Percentiles rank a stretch among this genome's conserved stretches.
These are phyloP conservation scores for Ibycter americanus DNA, from an alignment of 2,797 vertebrate species.

Conservation along the genomic window DNA sequence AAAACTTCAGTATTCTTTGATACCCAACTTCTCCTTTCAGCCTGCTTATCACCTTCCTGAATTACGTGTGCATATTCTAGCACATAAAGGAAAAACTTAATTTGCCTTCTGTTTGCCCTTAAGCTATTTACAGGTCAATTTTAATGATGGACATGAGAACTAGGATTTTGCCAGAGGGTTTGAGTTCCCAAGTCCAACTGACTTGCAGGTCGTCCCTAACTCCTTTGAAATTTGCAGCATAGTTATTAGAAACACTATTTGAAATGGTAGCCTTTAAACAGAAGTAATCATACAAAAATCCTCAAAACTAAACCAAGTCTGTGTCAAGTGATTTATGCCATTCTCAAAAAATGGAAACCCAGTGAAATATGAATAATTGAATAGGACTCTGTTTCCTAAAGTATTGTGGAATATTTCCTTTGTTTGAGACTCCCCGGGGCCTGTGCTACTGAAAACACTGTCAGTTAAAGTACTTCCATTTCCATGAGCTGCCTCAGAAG, in stretches of 20 bases:
- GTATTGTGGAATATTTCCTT: slow-evolving; percentile 37
- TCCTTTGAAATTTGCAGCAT: background rate
- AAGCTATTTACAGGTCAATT: slow-evolving; percentile 43
- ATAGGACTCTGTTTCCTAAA: slow-evolving; percentile 16
- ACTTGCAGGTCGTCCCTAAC: background rate
- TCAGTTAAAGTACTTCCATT: slow-evolving; percentile 42
- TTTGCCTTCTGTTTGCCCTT: background rate
- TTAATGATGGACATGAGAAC: slow-evolving; percentile 16
- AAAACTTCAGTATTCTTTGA: background rate
- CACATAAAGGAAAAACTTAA: background rate
- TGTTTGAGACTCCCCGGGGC: slow-evolving; percentile 43
- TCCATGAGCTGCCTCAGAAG: slow-evolving; percentile 38
- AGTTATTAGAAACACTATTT: no score
- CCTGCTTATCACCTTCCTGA: background rate
- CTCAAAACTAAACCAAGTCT: slow-evolving; percentile 1
- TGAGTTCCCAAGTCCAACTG: background rate
- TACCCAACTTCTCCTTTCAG: background rate
- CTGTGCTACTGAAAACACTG: slow-evolving; percentile 43
- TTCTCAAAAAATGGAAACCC: slow-evolving; percentile 13
- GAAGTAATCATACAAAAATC: background rate
- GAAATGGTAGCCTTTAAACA: no score
- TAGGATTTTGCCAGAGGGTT: background rate
- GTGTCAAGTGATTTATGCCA: slow-evolving; percentile 15
- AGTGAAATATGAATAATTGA: slow-evolving; percentile 63
- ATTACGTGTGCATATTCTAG: background rate